Evolutionary conservation across 2,888 invertebrate species (phyloP).

Genomic region (Mythimna lalbum): DNA sequence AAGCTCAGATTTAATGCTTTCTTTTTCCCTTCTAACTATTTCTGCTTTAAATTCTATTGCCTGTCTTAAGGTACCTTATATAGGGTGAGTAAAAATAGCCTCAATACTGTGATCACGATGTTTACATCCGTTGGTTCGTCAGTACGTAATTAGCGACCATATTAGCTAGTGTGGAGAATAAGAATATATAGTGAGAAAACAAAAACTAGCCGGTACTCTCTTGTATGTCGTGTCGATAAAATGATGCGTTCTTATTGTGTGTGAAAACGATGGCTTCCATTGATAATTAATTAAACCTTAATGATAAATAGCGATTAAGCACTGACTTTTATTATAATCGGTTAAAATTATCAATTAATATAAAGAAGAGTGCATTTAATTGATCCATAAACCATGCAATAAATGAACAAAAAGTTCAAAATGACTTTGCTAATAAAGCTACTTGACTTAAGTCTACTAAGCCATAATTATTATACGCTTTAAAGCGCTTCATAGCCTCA

Average conservation of each 20-base stretch:
- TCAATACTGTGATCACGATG: constrained; percentile 32
- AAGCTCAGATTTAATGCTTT: constrained; percentile 31
- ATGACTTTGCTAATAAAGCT: constrained; percentile 3
- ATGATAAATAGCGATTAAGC: background rate
- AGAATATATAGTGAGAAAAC: constrained; percentile 40
- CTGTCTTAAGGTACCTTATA: constrained; percentile 53
- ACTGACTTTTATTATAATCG: background rate
- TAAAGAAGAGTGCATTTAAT: background rate
- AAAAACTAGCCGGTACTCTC: constrained; percentile 39
- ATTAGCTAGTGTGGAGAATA: constrained; percentile 41
- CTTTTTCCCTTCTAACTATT: constrained; percentile 32
- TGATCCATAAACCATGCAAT: background rate
- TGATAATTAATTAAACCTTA: background rate
- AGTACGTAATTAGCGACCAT: constrained; percentile 49
- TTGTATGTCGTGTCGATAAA: constrained; percentile 22
- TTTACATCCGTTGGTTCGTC: constrained; percentile 39
- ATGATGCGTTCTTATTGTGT: constrained; percentile 22
- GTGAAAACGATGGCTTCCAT: constrained; percentile 12
- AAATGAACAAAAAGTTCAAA: background rate
- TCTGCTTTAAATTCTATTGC: constrained; percentile 49
- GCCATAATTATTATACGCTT: constrained; percentile 31
- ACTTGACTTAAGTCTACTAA: constrained; percentile 16
- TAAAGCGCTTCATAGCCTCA: constrained; percentile 10
- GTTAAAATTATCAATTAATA: background rate
- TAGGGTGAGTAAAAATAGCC: constrained; percentile 57